Conservation (phyloP, 1,140 invertebrate species). For the Euglossa dilemma region DNA sequence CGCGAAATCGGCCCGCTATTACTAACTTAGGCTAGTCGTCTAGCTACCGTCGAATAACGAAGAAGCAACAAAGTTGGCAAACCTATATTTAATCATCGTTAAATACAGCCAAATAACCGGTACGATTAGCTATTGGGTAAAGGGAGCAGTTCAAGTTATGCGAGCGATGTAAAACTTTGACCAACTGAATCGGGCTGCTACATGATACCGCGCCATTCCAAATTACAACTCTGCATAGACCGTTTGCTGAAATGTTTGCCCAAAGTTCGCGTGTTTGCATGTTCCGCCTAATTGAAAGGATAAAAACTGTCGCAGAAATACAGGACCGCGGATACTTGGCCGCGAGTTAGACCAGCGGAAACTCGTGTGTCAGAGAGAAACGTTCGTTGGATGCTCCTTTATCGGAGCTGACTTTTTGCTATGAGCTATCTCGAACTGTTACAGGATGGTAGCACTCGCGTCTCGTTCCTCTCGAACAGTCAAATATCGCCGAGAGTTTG, state of each 20-base stretch:
- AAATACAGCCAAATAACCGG: background rate
- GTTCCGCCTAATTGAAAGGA: background rate
- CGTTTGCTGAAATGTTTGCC: background rate
- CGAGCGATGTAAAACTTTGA: slow-evolving; percentile 15
- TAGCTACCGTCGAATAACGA: background rate
- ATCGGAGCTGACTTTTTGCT: background rate
- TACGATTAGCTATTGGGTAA: background rate
- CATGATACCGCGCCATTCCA: background rate
- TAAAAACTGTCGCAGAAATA: background rate
- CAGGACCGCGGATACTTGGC: background rate
- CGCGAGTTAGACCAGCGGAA: background rate
- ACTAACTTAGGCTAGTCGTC: too few relatives aligned
- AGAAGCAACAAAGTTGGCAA: background rate
- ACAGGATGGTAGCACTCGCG: fast-evolving
- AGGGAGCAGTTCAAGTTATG: background rate
- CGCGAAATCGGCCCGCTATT: too few relatives aligned
- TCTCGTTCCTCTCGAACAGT: background rate
- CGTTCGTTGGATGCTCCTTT: background rate
- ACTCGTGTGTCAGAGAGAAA: background rate
- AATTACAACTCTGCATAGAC: slow-evolving; percentile 12
- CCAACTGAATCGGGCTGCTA: background rate
- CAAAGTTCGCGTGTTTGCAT: background rate
- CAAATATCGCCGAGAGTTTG: too few relatives aligned
- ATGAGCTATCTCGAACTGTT: background rate
- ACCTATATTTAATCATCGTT: background rate